These are phyloP conservation scores for Balaeniceps rex DNA, from an alignment of 2,113 vertebrate species.

Conservation along the genomic window DNA sequence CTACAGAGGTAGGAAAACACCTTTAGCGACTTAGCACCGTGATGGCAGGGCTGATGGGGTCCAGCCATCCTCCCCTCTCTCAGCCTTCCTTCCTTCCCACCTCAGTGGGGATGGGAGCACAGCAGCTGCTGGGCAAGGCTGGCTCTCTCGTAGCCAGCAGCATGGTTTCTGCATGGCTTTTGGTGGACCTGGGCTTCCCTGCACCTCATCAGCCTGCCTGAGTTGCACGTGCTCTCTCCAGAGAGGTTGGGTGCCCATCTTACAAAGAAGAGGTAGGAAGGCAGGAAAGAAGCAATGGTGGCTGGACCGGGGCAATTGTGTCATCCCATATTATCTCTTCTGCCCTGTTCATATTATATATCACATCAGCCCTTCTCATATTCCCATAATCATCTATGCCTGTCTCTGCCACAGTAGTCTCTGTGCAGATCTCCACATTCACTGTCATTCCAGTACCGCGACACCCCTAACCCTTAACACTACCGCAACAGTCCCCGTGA, in stretches of 20 bases:
- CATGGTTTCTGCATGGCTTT: neutral
- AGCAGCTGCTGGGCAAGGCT: neutral
- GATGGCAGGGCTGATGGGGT: neutral
- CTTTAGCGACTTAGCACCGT: neutral
- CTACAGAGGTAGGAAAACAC: neutral
- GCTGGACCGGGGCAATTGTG: accelerated
- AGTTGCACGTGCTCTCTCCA: neutral
- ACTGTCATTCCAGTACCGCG: neutral
- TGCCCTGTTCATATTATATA: neutral
- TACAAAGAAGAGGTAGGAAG: neutral
- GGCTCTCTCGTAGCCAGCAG: neutral
- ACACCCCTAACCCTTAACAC: neutral
- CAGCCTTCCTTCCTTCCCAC: neutral
- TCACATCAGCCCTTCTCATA: neutral
- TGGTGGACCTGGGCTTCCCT: neutral
- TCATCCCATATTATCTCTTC: neutral
- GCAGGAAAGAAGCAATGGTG: neutral
- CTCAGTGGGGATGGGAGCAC: neutral
- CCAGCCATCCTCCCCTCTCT: neutral
- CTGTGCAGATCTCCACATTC: neutral
- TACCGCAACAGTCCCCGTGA: neutral
- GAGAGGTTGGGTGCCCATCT: neutral
- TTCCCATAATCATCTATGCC: neutral
- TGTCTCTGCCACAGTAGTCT: neutral
- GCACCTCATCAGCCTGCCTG: neutral